These are phyloP conservation scores for Pipa parva DNA, from an alignment of 2,113 vertebrate genomes.

Conservation along the genomic window DNA sequence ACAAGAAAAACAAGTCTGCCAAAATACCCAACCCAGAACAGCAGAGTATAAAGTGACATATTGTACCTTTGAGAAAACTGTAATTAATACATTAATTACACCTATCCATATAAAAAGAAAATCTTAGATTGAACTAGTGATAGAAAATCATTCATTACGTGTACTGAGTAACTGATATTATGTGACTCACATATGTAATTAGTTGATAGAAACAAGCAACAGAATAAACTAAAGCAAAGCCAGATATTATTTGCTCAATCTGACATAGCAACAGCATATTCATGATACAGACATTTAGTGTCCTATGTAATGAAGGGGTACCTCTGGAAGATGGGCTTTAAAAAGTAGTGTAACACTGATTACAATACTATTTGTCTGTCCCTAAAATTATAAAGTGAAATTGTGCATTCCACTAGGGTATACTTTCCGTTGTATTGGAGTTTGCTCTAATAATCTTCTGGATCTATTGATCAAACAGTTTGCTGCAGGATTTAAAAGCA, in stretches of 20 bases:
- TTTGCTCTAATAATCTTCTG: too few species aligned
- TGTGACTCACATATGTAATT: slow-evolving; percentile 40
- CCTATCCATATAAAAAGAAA: slow-evolving; percentile 42
- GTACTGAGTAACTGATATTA: slow-evolving; percentile 28
- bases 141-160: slow-evolving; percentile 46
- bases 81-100: slow-evolving; percentile 49
- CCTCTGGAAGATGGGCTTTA: too few species aligned
- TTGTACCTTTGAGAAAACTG: slow-evolving; percentile 43
- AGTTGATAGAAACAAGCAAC: slow-evolving; percentile 32
- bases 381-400: too few species aligned
- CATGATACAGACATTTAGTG: background rate
- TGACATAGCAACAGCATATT: slow-evolving; percentile 2
- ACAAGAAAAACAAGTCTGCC: slow-evolving; percentile 35
- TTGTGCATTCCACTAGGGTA: too few species aligned
- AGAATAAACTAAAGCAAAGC: slow-evolving; percentile 17
- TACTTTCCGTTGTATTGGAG: too few species aligned
- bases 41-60: slow-evolving; percentile 17
- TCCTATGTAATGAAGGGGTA: background rate
- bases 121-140: slow-evolving; percentile 31
- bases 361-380: too few species aligned
- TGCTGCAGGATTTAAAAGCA: too few species aligned
- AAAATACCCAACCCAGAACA: background rate
- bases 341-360: too few species aligned
- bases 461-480: too few species aligned
- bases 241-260: background rate